Evolutionary conservation across 1,140 invertebrate species (phyloP).

Genomic region (Oncopodura yosiiana): DNA sequence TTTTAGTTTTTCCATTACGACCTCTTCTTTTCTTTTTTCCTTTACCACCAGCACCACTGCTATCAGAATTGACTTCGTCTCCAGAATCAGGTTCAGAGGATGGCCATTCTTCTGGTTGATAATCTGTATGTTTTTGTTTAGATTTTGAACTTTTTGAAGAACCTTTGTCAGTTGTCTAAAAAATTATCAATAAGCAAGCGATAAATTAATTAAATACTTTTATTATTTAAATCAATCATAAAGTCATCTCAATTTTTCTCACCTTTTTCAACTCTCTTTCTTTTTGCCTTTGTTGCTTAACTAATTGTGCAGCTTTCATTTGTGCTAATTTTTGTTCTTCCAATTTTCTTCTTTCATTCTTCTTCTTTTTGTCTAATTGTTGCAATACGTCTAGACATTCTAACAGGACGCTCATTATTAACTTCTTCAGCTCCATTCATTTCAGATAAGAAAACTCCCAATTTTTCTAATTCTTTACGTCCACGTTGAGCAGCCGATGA

Average conservation of each 20-base stretch:
- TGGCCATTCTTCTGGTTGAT: slow-evolving; percentile 10
- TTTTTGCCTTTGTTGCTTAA: slow-evolving; percentile 52
- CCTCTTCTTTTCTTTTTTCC: slow-evolving; percentile 47
- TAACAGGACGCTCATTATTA: slow-evolving; percentile 44
- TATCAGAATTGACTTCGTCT: slow-evolving; percentile 28
- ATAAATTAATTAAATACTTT: not conserved
- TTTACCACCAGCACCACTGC: slow-evolving; percentile 38
- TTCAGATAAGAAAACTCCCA: no score
- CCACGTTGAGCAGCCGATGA: not conserved
- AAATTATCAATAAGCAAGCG: no score
- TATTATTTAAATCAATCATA: not conserved
- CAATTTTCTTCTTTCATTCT: slow-evolving; percentile 53
- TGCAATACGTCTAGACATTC: slow-evolving; percentile 68
- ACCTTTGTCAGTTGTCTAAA: not conserved
- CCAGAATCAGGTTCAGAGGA: slow-evolving; percentile 24
- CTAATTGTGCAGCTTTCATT: slow-evolving; percentile 51
- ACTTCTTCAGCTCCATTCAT: slow-evolving; percentile 42
- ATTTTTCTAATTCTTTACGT: not conserved
- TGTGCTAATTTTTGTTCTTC: slow-evolving; percentile 44
- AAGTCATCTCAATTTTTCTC: slow-evolving; percentile 5
- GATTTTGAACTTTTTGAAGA: not conserved
- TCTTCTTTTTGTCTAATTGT: slow-evolving; percentile 73
- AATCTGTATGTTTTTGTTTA: slow-evolving; percentile 10
- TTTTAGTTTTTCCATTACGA: slow-evolving; percentile 48
- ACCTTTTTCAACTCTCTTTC: slow-evolving; percentile 45